These are phyloP conservation scores for Drosophila pruinosa DNA, from an alignment of 1,140 invertebrate species.

Conservation along the genomic window DNA sequence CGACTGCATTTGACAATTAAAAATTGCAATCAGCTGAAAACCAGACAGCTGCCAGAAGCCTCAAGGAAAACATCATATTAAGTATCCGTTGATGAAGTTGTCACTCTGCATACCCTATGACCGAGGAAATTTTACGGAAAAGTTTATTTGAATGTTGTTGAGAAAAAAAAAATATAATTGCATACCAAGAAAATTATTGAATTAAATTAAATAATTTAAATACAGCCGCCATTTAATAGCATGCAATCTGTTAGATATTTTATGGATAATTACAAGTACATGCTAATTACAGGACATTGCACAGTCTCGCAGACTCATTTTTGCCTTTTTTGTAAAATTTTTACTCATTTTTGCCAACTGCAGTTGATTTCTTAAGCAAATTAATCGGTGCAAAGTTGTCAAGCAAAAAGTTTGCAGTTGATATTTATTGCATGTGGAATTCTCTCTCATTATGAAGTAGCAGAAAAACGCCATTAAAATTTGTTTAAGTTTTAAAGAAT, in stretches of 20 bases:
- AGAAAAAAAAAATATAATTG: too few relatives aligned
- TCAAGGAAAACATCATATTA: slow-evolving; percentile 37
- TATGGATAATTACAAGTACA: too few relatives aligned
- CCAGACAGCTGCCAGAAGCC: slow-evolving; percentile 37
- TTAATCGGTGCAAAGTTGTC: slow-evolving; percentile 15
- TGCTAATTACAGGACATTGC: too few relatives aligned
- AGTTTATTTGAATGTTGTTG: neutral
- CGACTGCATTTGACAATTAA: slow-evolving; percentile 76
- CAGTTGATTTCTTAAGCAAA: slow-evolving; percentile 18
- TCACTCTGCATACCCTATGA: neutral
- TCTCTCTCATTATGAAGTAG: neutral
- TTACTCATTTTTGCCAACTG: neutral
- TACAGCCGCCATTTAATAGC: too few relatives aligned
- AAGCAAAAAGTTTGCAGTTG: slow-evolving; percentile 11
- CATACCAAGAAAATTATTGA: neutral
- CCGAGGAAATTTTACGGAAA: neutral
- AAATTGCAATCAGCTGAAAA: slow-evolving; percentile 58
- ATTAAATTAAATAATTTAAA: neutral
- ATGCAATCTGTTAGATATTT: too few relatives aligned
- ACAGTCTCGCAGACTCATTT: too few relatives aligned
- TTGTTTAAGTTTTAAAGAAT: neutral
- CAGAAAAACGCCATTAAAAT: too few relatives aligned
- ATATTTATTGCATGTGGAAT: slow-evolving; percentile 11
- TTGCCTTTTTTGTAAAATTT: too few relatives aligned
- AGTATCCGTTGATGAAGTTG: slow-evolving; percentile 12